Evolutionary conservation across 2,888 invertebrate species (phyloP).

Genomic region (Drosophila cognata): DNA sequence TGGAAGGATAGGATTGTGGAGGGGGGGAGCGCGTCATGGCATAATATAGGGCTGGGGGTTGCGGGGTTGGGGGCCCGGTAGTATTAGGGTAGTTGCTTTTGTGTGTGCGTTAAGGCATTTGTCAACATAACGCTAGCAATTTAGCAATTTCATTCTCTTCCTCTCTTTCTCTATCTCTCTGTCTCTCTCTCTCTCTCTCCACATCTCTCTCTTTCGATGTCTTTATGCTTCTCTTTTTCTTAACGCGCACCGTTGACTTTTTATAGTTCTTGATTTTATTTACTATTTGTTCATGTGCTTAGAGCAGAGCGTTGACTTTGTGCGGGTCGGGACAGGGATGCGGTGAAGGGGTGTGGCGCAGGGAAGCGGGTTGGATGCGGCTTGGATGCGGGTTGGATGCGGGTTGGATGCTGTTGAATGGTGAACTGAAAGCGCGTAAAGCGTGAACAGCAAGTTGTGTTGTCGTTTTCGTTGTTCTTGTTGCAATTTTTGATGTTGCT

Average conservation of each 20-base stretch:
- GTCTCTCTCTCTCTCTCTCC: neutral
- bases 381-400: neutral
- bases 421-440: slow-evolving; percentile 58
- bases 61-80: neutral
- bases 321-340: no score
- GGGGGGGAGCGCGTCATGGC: neutral
- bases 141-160: slow-evolving; percentile 40
- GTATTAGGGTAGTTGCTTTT: slow-evolving; percentile 16
- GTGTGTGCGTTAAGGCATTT: slow-evolving; percentile 59
- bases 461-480: slow-evolving; percentile 11
- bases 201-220: neutral
- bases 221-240: neutral
- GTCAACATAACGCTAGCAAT: slow-evolving; percentile 70
- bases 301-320: slow-evolving; percentile 2
- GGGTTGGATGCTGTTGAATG: neutral
- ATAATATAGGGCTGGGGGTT: neutral
- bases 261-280: slow-evolving; percentile 78
- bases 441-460: slow-evolving; percentile 73
- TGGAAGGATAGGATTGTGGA: neutral
- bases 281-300: slow-evolving; percentile 65
- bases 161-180: neutral
- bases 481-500: slow-evolving; percentile 37
- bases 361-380: neutral
- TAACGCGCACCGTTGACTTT: slow-evolving; percentile 30
- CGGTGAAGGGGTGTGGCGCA: neutral